Evolutionary conservation across 2,113 vertebrate species (phyloP).

Genomic region (Cyanoramphus novaezelandiae): DNA sequence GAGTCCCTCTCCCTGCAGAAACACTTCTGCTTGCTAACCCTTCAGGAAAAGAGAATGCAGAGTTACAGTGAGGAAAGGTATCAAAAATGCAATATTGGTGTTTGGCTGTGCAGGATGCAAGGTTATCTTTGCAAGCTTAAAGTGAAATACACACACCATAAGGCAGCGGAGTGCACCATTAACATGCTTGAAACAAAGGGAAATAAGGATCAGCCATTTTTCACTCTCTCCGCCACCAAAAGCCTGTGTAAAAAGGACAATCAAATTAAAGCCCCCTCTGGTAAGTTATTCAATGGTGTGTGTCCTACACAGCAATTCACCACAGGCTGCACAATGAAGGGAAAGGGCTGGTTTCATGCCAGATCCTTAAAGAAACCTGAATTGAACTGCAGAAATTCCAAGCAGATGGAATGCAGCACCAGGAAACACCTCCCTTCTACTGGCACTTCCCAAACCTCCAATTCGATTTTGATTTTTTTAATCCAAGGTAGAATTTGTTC

Average conservation of each 20-base stretch:
- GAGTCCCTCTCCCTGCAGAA: neutral
- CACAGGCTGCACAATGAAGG: neutral
- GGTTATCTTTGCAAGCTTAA: neutral
- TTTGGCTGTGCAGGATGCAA: neutral
- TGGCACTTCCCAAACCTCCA: neutral
- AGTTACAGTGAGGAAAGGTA: neutral
- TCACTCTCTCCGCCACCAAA: neutral
- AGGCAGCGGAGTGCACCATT: neutral
- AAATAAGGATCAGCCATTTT: neutral
- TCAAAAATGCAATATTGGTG: neutral
- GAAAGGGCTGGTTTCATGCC: neutral
- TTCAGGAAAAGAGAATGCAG: neutral
- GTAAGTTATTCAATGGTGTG: neutral
- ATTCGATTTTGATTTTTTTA: neutral
- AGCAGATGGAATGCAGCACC: neutral
- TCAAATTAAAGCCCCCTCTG: neutral
- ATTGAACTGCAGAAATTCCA: neutral
- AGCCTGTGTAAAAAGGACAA: neutral
- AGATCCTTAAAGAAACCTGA: neutral
- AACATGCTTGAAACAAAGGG: conserved; percentile 27
- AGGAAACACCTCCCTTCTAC: neutral
- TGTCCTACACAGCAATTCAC: neutral
- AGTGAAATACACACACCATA: neutral
- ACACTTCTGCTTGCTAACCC: neutral
- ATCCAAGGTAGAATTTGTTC: neutral